Base-by-base conservation (phyloP, 2,888 invertebrate species). In the Periphyllus acericola region DNA sequence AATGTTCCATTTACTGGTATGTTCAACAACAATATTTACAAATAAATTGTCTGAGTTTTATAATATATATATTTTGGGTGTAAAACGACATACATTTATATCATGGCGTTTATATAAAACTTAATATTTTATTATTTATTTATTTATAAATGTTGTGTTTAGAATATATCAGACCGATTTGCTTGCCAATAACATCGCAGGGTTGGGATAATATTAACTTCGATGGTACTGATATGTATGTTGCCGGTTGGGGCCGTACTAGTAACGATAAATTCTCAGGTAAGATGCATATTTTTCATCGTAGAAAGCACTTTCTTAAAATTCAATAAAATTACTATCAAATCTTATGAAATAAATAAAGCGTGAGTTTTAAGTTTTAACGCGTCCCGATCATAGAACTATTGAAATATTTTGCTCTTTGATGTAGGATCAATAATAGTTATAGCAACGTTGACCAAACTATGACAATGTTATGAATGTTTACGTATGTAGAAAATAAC, bases 211-310 rank as follows among this genome's bases (percentile, higher is more conserved):
- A 3, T 36, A 17, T 60, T 8, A 60, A 80, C 29, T 95, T 93
- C 90, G 94, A 93, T 40, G 93, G 92, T 90, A 93, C 93, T 89
- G 93, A 92, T 89, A 95, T 95, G 0, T 94, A 95, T 90, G 93
- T 97, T 9, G 96, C 96, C 40, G 97, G 97, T 36, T 97, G 97
- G 96, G 97, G 97, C 25, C 55, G 68, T 25, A 60, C 21, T 25
- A 60, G 6, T 21, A 46, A 14, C 3, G 46, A 46, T 46, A 46
- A 46, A 46, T 46, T 14, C 46, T 11, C 46, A 46, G 46, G 46
- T 46, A 46, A 46, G n/a, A n/a, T n/a, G n/a, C n/a, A n/a, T n/a
- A n/a, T n/a, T n/a, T n/a, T n/a, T n/a, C n/a, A n/a, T n/a, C n/a
- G n/a, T n/a, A n/a, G n/a, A n/a, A n/a, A n/a, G n/a, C n/a, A n/a